phyloP scores from a whole-genome alignment of 2,113 vertebrate genomes.

The Myotis brandtii region DNA sequence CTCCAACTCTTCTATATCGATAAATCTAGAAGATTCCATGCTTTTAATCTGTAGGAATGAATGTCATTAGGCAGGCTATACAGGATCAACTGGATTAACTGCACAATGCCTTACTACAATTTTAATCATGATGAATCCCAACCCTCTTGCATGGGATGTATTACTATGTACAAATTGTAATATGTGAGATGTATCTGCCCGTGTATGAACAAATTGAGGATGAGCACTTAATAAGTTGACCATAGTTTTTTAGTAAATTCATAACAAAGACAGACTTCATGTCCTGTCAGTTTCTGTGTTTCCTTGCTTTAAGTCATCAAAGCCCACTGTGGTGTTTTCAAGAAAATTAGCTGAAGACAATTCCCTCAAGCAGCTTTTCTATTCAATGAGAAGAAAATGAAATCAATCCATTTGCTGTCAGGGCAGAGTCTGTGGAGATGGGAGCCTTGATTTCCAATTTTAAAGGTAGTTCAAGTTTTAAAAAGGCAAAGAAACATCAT shows the following conservation, averaged over 20 bases:
- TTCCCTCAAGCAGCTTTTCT: background rate
- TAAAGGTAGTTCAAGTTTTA: constrained; percentile 1
- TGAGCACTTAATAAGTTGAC: background rate
- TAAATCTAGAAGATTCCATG: background rate
- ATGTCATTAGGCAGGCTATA: background rate
- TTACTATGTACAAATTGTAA: background rate
- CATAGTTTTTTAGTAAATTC: background rate
- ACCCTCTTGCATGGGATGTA: background rate
- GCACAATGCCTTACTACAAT: background rate
- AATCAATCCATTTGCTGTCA: constrained; percentile 8
- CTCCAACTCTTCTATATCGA: background rate
- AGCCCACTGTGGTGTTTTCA: background rate
- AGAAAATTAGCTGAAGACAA: background rate
- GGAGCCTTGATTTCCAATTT: background rate
- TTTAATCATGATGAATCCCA: background rate
- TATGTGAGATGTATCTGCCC: accelerated
- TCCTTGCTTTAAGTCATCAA: background rate
- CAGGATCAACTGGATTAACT: background rate
- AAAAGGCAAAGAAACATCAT: background rate
- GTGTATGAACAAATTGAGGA: background rate
- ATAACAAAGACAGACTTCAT: background rate
- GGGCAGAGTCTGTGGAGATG: background rate
- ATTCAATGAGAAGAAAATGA: background rate
- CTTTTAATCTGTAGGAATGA: background rate
- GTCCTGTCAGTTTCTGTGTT: background rate